These are phyloP conservation scores for Zophobas atratus DNA, from an alignment of 1,140 invertebrate species.

Conservation along the genomic window DNA sequence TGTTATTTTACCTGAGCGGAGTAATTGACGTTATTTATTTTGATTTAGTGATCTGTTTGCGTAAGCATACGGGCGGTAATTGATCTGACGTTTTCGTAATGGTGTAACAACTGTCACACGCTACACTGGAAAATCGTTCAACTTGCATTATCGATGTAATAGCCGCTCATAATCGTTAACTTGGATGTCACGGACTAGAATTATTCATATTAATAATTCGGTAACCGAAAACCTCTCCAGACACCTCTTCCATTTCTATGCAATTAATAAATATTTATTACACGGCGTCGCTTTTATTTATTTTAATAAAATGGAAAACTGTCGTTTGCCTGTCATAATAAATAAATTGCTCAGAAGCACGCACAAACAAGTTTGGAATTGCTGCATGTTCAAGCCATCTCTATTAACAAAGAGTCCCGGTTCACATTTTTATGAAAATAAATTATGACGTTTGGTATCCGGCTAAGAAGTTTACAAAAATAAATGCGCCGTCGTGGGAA, in stretches of 20 bases:
- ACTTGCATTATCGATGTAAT: too few species aligned
- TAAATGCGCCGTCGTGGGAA: too few species aligned
- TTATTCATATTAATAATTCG: not conserved
- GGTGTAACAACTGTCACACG: too few species aligned
- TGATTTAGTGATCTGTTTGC: too few species aligned
- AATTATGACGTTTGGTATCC: too few species aligned
- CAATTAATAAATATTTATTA: slow-evolving; percentile 1
- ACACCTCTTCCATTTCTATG: not conserved
- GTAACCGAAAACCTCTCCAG: not conserved
- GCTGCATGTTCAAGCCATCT: not conserved
- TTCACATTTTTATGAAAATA: not conserved
- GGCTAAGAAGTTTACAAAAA: too few species aligned
- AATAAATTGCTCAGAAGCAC: not conserved
- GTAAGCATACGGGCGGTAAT: too few species aligned
- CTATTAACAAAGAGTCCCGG: not conserved
- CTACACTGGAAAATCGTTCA: too few species aligned
- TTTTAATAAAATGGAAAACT: slow-evolving; percentile 3
- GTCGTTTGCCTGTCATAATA: slow-evolving; percentile 1
- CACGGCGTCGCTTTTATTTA: not conserved
- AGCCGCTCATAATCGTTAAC: not conserved
- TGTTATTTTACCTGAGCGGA: too few species aligned
- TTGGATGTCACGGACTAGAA: not conserved
- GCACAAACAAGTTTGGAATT: not conserved
- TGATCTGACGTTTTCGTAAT: too few species aligned
- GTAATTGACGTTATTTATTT: too few species aligned